Conservation (phyloP, 2,113 vertebrate genomes). For the Gasterosteus aculeatus region DNA sequence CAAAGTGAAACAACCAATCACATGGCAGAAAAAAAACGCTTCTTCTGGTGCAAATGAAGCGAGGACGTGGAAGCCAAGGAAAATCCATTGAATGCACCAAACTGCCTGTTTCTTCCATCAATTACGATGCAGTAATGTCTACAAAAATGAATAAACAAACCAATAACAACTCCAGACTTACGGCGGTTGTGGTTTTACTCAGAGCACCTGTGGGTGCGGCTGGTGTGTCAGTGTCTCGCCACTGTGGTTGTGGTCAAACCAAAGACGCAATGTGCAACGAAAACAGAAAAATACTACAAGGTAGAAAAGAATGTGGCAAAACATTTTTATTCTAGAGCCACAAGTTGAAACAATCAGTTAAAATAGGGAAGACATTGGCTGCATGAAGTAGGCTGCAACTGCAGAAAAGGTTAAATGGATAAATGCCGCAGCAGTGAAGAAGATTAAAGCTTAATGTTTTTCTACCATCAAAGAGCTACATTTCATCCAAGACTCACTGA, state of each 20-base stretch:
- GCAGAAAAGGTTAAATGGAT: not conserved
- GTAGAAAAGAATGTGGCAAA: not conserved
- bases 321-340: not conserved
- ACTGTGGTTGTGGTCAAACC: conserved; percentile 50
- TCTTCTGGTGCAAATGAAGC: conserved; percentile 44
- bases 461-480: not conserved
- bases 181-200: conserved; percentile 34
- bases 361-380: not conserved
- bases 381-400: not conserved
- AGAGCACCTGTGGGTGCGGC: conserved; percentile 40
- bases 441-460: not conserved
- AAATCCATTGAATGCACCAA: conserved; percentile 43
- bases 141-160: conserved; percentile 44
- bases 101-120: conserved; percentile 44
- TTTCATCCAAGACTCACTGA: not conserved
- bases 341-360: not conserved
- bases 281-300: not conserved
- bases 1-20: conserved; percentile 64
- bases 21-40: conserved; percentile 47
- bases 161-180: not conserved
- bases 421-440: not conserved
- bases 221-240: conserved; percentile 59
- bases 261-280: conserved; percentile 15
- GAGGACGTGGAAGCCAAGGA: conserved; percentile 34
- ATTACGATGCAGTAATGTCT: conserved; percentile 70